Conservation (phyloP, 2,888 invertebrate genomes). For the Drosophila stalkeri region DNA sequence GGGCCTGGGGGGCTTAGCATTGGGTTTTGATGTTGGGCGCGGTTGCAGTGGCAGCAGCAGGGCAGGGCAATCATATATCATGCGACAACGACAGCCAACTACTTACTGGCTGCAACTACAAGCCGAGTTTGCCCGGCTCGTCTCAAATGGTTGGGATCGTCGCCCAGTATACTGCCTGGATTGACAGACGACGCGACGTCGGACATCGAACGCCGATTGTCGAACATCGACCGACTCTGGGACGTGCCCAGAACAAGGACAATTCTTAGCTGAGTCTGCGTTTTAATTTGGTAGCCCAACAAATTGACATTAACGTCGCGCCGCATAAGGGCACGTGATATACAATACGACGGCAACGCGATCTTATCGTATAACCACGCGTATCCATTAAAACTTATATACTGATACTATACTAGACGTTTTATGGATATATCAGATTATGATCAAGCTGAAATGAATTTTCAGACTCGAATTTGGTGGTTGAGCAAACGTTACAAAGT, state of each 20-base stretch:
- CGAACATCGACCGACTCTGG: slow-evolving; percentile 8
- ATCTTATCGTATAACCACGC: slow-evolving; percentile 45
- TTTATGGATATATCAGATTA: slow-evolving; percentile 22
- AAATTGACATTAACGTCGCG: slow-evolving; percentile 75
- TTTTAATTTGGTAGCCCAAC: slow-evolving; percentile 74
- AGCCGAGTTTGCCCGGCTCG: slow-evolving; percentile 18
- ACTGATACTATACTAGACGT: slow-evolving; percentile 4
- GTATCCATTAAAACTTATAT: slow-evolving; percentile 19
- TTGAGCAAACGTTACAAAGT: neutral
- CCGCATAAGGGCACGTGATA: slow-evolving; percentile 60
- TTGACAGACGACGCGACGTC: slow-evolving; percentile 61
- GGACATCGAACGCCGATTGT: slow-evolving; percentile 21
- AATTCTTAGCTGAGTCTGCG: slow-evolving; percentile 55
- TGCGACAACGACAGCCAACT: slow-evolving; percentile 61
- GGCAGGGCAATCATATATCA: slow-evolving; percentile 76
- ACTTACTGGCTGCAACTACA: slow-evolving; percentile 39
- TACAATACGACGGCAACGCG: slow-evolving; percentile 19
- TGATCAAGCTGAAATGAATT: neutral
- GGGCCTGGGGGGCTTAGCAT: slow-evolving; percentile 52
- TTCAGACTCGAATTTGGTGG: slow-evolving; percentile 1
- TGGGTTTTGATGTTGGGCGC: slow-evolving; percentile 55
- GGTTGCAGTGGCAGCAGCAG: slow-evolving; percentile 65
- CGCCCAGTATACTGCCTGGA: slow-evolving; percentile 37
- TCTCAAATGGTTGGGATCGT: slow-evolving; percentile 65
- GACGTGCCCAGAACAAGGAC: slow-evolving; percentile 60